phyloP scores from a whole-genome alignment of 2,797 vertebrate genomes.

The Caiman crocodilus region DNA sequence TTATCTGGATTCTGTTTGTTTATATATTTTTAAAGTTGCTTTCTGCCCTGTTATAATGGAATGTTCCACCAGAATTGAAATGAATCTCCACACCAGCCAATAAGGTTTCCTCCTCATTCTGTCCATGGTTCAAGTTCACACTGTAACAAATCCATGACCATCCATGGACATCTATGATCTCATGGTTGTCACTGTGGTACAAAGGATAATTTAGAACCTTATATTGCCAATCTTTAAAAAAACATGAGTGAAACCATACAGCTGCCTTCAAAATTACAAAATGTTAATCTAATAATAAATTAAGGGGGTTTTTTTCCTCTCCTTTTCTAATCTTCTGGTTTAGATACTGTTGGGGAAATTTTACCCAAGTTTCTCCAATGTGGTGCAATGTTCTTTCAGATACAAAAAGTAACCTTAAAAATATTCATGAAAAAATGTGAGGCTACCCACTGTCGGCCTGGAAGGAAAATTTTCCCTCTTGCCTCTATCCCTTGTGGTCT shows the following conservation, averaged over 20 bases:
- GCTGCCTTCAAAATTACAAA: neutral
- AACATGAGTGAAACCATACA: neutral
- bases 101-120: neutral
- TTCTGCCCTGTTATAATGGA: neutral
- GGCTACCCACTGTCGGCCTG: neutral
- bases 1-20: neutral
- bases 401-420: neutral
- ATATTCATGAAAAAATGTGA: conserved; percentile 1
- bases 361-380: neutral
- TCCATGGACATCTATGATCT: neutral
- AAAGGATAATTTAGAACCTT: neutral
- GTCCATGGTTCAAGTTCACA: neutral
- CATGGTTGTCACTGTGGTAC: no score
- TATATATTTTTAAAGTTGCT: neutral
- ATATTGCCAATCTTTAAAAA: neutral
- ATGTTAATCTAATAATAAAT: neutral
- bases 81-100: neutral
- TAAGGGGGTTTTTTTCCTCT: neutral
- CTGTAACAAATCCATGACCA: neutral
- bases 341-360: neutral
- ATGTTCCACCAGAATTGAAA: neutral
- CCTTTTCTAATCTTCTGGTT: neutral
- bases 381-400: neutral
- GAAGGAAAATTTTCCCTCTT: neutral
- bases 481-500: rapidly evolving